Conservation (phyloP, 2,888 invertebrate genomes). For the Dolichomitus sp. region DNA sequence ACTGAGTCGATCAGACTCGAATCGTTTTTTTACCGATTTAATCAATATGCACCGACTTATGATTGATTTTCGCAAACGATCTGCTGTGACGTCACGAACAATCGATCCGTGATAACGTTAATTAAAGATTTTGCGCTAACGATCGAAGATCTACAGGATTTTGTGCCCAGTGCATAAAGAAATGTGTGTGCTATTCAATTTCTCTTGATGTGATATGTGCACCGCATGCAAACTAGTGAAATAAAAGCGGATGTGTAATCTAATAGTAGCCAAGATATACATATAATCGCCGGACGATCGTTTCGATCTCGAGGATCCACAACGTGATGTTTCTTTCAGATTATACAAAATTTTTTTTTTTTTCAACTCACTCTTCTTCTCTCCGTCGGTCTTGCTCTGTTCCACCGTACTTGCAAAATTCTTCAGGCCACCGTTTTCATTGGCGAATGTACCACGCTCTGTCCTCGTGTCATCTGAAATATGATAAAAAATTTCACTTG, state of each 20-base stretch:
- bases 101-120: conserved; percentile 43
- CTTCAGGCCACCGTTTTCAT: conserved; percentile 81
- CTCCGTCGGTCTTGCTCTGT: conserved; percentile 56
- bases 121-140: conserved; percentile 26
- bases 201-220: conserved; percentile 49
- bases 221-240: conserved; percentile 60
- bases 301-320: conserved; percentile 26
- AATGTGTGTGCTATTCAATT: conserved; percentile 45
- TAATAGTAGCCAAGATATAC: conserved; percentile 18
- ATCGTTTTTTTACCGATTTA: neutral
- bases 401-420: conserved; percentile 52
- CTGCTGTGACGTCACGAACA: conserved; percentile 66
- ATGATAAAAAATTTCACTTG: conserved; percentile 31
- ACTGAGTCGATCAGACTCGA: neutral
- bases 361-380: conserved; percentile 70
- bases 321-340: neutral
- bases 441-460: conserved; percentile 74
- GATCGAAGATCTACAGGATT: conserved; percentile 37
- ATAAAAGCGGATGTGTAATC: conserved; percentile 50
- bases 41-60: conserved; percentile 8
- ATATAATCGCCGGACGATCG: conserved; percentile 60
- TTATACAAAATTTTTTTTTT: neutral
- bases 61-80: conserved; percentile 33
- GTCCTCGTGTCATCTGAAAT: conserved; percentile 82
- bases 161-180: conserved; percentile 30